phyloP scores from a whole-genome alignment of 2,797 vertebrate species.

The Diplodus sargus region DNA sequence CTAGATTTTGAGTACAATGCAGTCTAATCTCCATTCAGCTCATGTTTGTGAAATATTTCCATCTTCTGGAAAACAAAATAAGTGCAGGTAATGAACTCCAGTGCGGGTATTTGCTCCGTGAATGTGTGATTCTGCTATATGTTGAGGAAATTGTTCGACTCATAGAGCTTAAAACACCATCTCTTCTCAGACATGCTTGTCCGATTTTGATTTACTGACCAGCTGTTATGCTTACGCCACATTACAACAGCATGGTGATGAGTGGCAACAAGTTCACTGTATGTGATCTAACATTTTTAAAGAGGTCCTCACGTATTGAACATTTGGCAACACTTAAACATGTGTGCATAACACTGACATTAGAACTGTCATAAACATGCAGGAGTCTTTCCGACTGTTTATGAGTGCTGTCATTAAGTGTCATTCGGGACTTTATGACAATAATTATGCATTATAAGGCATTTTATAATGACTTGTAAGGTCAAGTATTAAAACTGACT shows the following conservation, averaged over 20 bases:
- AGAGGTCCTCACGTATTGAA: not conserved
- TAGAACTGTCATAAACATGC: no score
- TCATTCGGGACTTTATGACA: no score
- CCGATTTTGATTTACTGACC: conserved; percentile 30
- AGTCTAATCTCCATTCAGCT: not conserved
- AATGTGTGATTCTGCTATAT: not conserved
- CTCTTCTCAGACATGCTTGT: conserved; percentile 1
- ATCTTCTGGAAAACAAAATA: conserved; percentile 41
- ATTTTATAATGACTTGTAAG: no score
- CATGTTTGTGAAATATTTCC: conserved; percentile 32
- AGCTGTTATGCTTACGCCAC: conserved; percentile 15
- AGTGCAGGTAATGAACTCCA: conserved; percentile 21
- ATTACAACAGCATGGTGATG: not conserved
- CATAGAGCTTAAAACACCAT: not conserved
- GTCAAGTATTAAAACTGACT: no score
- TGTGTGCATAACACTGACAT: no score
- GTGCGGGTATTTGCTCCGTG: not conserved
- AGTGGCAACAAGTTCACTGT: not conserved
- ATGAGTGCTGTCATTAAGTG: no score
- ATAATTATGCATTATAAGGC: no score
- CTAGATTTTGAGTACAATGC: not conserved
- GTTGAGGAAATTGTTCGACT: not conserved
- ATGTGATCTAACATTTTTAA: not conserved
- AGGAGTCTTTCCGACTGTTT: no score
- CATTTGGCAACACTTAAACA: no score